Percentiles rank a stretch among this genome's conserved stretches.
These are phyloP conservation scores for Microdon myrmicae DNA, from an alignment of 2,888 invertebrate species.

Conservation along the genomic window DNA sequence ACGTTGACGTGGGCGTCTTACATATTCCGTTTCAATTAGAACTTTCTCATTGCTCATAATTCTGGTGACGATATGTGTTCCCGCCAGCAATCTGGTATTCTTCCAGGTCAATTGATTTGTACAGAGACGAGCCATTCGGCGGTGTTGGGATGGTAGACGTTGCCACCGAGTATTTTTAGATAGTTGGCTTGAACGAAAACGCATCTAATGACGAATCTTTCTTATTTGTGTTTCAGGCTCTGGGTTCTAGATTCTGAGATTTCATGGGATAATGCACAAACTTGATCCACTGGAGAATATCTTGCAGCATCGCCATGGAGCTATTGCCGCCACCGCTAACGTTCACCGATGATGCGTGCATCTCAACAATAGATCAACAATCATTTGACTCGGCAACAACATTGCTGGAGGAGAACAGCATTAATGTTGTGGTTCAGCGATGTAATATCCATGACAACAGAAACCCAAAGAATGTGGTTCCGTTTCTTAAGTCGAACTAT, in stretches of 20 bases:
- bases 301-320: slow-evolving; percentile 24
- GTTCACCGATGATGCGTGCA: slow-evolving; percentile 33
- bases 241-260: slow-evolving; percentile 7
- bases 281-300: slow-evolving; percentile 9
- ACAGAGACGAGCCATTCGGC: too few relatives aligned
- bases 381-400: slow-evolving; percentile 23
- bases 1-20: slow-evolving; percentile 33
- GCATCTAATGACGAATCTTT: slow-evolving; percentile 8
- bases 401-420: slow-evolving; percentile 11
- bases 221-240: slow-evolving; percentile 27
- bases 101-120: slow-evolving; percentile 21
- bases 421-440: slow-evolving; percentile 30
- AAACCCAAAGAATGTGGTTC: slow-evolving; percentile 41
- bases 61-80: slow-evolving; percentile 27
- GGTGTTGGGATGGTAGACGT: too few relatives aligned
- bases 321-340: slow-evolving; percentile 14
- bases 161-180: slow-evolving; percentile 33
- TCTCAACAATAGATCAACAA: slow-evolving; percentile 26
- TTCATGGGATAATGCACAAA: slow-evolving; percentile 37
- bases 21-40: slow-evolving; percentile 37
- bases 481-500: slow-evolving; percentile 66
- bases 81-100: slow-evolving; percentile 1
- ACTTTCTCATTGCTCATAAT: slow-evolving; percentile 31
- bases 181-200: slow-evolving; percentile 19
- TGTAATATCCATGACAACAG: slow-evolving; percentile 33